Evolutionary conservation across 2,888 invertebrate genomes (phyloP), one percentile per base, ranked within the genome.

Genomic region (Trichopria drosophilae): DNA sequence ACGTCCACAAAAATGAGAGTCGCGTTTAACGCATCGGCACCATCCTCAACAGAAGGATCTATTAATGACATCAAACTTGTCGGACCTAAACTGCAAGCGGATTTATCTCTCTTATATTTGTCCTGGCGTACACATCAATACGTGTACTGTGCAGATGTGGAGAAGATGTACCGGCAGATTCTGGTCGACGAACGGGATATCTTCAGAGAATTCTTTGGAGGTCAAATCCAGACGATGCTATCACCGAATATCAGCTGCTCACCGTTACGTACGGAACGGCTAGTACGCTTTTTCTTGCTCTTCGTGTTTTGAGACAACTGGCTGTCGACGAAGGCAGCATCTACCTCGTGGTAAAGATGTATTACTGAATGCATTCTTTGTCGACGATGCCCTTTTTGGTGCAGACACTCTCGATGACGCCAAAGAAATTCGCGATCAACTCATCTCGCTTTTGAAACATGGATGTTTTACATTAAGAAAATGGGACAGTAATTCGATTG

Each of bases 241-340:
- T n/a, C n/a, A n/a, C n/a, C n/a, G n/a, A n/a, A n/a, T 2, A n/a
- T n/a, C n/a, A n/a, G n/a, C n/a, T n/a, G n/a, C n/a, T n/a, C n/a
- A n/a, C n/a, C n/a, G n/a, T n/a, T n/a, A n/a, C n/a, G n/a, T n/a
- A n/a, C n/a, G n/a, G n/a, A n/a, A n/a, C n/a, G n/a, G n/a, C n/a
- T n/a, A 50, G 59, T 12, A 60, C 62, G 4, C 57, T 58, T 13
- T 62, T 43, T 50, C 31, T 63, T 6, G 61, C 61, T 2, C 55
- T 54, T 7, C 49, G 57, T 9, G 50, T 52, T 3, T 15, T 64
- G 6, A 48, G 55, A 4, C 54, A 61, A 34, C 39, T 61, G 2
- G 58, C 53, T 1, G 26, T 37, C 1, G 58, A 59, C 13, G 55
- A 58, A 4, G 54, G 46, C 3, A 13, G 6, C 4, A 15, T 18